Conservation (phyloP, 2,888 invertebrate genomes). For the Prosopocoilus inquinatus region DNA sequence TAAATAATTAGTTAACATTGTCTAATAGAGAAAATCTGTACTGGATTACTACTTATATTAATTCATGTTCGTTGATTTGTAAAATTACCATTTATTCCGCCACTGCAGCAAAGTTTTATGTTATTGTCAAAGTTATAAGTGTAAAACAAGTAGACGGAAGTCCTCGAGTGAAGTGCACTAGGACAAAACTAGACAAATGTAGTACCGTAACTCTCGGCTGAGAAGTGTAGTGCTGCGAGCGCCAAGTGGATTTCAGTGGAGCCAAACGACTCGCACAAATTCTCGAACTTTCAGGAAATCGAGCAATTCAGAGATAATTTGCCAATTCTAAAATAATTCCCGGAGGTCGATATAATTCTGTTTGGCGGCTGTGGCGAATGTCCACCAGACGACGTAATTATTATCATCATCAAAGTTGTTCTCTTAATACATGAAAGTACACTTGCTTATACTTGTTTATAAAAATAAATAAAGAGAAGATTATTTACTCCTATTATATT, state of each 20-base stretch:
- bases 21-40: too few relatives aligned
- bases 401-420: too few relatives aligned
- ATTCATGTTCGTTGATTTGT: background rate
- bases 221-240: slow-evolving; percentile 34
- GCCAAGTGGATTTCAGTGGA: slow-evolving; percentile 37
- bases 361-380: too few relatives aligned
- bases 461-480: too few relatives aligned
- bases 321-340: slow-evolving; percentile 35
- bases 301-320: slow-evolving; percentile 37
- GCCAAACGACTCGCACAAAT: slow-evolving; percentile 32
- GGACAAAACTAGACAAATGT: slow-evolving; percentile 29
- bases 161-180: slow-evolving; percentile 25
- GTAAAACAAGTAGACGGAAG: slow-evolving; percentile 20
- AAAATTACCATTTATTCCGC: slow-evolving; percentile 17
- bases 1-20: too few relatives aligned
- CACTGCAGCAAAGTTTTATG: slow-evolving; percentile 15
- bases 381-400: too few relatives aligned
- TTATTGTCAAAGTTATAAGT: slow-evolving; percentile 21
- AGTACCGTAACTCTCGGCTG: slow-evolving; percentile 28
- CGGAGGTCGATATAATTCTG: slow-evolving; percentile 2
- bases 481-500: too few relatives aligned
- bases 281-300: slow-evolving; percentile 27
- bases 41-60: background rate
- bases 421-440: too few relatives aligned
- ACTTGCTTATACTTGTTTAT: too few relatives aligned